Percentiles rank a stretch among this genome's conserved stretches.
Evolutionary conservation across 2,888 invertebrate genomes (phyloP).

Genomic region (Sinotaia quadrata): DNA sequence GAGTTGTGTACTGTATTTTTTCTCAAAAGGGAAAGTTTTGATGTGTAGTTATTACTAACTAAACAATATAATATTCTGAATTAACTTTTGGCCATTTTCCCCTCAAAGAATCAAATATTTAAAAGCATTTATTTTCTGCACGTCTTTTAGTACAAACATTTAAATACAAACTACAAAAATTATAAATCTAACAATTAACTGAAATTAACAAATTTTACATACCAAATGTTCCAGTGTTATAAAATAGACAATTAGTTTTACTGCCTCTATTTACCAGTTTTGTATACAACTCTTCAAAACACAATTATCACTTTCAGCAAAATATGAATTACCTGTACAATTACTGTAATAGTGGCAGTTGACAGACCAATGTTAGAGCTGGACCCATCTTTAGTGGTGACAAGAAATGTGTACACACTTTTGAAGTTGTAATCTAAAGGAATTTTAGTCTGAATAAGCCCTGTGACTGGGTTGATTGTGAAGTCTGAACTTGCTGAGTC

Average conservation of each 20-base stretch:
- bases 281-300: not conserved
- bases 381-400: slow-evolving; percentile 33
- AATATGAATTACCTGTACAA: slow-evolving; percentile 20
- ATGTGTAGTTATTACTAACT: no score
- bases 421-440: slow-evolving; percentile 26
- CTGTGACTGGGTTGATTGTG: not conserved
- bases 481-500: not conserved
- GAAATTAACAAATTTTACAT: not conserved
- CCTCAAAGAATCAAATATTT: no score
- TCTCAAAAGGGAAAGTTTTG: no score
- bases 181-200: no score
- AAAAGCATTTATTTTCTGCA: no score
- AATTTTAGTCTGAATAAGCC: not conserved
- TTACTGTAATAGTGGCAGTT: slow-evolving; percentile 28
- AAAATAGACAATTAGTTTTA: no score
- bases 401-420: slow-evolving; percentile 20
- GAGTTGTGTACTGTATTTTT: no score
- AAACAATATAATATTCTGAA: no score
- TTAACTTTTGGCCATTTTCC: no score
- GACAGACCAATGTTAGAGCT: not conserved
- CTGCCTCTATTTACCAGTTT: not conserved
- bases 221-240: no score
- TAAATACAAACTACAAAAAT: not conserved
- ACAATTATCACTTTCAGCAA: not conserved
- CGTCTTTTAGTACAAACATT: not conserved